phyloP scores from a whole-genome alignment of 2,888 invertebrate genomes.

The Choreutis nemorana region DNA sequence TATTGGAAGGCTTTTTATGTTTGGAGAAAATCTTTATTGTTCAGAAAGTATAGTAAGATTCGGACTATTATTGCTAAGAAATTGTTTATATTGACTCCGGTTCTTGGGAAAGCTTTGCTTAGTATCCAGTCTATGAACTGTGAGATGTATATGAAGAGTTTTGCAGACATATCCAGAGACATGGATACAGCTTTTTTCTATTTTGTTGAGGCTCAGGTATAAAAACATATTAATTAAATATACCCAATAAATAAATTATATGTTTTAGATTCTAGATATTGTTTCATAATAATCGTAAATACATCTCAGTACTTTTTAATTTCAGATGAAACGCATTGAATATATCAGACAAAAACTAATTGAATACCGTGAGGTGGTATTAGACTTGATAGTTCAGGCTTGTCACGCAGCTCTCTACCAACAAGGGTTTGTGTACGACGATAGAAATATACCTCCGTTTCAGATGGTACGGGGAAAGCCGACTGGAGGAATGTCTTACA shows the following conservation, averaged over 20 bases:
- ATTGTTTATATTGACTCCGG: constrained; percentile 77
- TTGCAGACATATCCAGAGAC: constrained; percentile 63
- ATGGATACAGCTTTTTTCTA: constrained; percentile 69
- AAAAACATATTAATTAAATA: background rate
- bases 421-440: constrained; percentile 82
- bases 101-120: constrained; percentile 75
- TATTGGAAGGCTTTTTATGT: constrained; percentile 83
- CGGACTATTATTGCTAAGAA: constrained; percentile 69
- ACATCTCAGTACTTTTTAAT: constrained; percentile 4
- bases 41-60: constrained; percentile 70
- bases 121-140: constrained; percentile 74
- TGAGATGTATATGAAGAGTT: constrained; percentile 68
- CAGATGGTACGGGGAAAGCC: constrained; percentile 65
- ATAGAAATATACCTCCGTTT: constrained; percentile 61
- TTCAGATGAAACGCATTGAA: constrained; percentile 58
- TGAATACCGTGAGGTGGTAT: constrained; percentile 41
- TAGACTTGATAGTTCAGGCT: constrained; percentile 64
- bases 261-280: constrained; percentile 1
- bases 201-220: constrained; percentile 75
- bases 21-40: constrained; percentile 79
- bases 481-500: constrained; percentile 81
- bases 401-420: constrained; percentile 78
- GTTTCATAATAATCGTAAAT: background rate
- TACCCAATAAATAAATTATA: background rate
- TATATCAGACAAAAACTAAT: constrained; percentile 31